Base-by-base conservation (phyloP, 2,888 invertebrate species). In the Diplazon laetatorius region DNA sequence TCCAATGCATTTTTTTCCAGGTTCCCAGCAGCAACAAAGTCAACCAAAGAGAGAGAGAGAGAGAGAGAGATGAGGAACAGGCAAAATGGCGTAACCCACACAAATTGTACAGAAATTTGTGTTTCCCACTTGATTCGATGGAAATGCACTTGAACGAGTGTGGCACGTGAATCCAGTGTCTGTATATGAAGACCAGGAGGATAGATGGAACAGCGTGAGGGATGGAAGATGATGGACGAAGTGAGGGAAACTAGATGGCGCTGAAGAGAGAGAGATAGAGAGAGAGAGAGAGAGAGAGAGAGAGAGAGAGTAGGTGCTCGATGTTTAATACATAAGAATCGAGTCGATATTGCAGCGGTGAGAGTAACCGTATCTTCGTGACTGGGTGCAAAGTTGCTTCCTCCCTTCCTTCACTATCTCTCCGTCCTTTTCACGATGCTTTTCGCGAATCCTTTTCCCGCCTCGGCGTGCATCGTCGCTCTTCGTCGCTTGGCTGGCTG, bases 301-400 rank as follows among this genome's bases (percentile, higher is more conserved):
- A 75, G 68, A 68, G 44, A 12, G 72, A 55, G 22, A 63, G 80
- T 81, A 78, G 82, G 82, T 73, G 83, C 80, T 81, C 86, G 85
- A 88, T 89, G 88, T 89, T 89, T 88, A 89, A 89, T 89, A 88
- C 88, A 89, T 89, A 84, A 82, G 87, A 86, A 87, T 87, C 83
- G 84, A 83, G 84, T 84, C 86, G 86, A 88, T 89, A 89, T 88
- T 88, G 87, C 86, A 84, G 85, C 82, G 82, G 63, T 69, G 76
- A 77, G 81, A 82, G 76, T 80, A 78, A 82, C 82, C 85, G 88
- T 87, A 88, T 89, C 88, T 89, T 85, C 85, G 87, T 88, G 90
- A 88, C 89, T 89, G 87, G 88, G 89, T 89, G 90, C 86, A 87
- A 90, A 89, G 89, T 89, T 85, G 83, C 82, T 82, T 83, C 74